Conservation (phyloP, 2,113 vertebrate species). For the Caloenas nicobarica region DNA sequence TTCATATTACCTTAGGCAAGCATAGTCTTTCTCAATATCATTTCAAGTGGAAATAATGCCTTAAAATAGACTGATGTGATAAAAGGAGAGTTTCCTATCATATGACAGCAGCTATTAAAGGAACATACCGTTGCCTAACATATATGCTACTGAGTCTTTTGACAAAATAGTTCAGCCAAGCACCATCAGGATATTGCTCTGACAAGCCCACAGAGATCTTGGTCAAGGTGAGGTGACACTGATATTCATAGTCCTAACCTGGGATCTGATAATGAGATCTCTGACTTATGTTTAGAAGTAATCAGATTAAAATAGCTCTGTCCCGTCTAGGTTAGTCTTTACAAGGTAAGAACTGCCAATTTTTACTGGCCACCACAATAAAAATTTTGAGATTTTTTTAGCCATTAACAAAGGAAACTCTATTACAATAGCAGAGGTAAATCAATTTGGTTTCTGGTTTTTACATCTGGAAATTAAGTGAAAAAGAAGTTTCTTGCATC, state of each 20-base stretch:
- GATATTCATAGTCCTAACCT: neutral
- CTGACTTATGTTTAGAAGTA: neutral
- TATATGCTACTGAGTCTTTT: neutral
- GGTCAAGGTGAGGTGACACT: neutral
- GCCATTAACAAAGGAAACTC: neutral
- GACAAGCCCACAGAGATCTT: neutral
- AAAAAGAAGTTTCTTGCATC: neutral
- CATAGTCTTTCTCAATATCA: neutral
- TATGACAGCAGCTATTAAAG: neutral
- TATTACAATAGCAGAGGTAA: neutral
- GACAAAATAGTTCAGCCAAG: neutral
- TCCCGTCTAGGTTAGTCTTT: neutral
- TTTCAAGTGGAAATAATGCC: conserved; percentile 13
- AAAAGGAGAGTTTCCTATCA: neutral
- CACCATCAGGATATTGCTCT: neutral
- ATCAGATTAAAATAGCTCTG: neutral
- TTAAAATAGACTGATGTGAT: neutral
- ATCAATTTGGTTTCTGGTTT: neutral
- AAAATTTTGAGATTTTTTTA: neutral
- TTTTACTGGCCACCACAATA: neutral
- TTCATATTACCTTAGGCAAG: neutral
- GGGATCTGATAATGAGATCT: neutral
- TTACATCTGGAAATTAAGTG: neutral
- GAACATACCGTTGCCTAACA: neutral
- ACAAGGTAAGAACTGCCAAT: neutral